Evolutionary conservation across 2,113 vertebrate species (phyloP).

Genomic region (Cochlearius cochlearius): DNA sequence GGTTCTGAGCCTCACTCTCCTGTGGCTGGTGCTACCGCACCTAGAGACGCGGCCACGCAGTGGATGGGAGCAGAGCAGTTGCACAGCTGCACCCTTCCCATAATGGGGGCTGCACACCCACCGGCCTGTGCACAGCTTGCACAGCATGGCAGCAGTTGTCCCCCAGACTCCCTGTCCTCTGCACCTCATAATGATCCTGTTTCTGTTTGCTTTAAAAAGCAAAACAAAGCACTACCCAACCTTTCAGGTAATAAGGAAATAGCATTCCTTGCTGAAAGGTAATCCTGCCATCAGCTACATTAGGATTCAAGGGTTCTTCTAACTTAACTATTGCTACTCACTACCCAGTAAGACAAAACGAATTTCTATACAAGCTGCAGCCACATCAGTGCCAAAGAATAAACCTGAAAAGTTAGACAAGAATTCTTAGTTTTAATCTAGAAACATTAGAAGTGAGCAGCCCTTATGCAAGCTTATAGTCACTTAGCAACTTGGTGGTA

Average conservation of each 20-base stretch:
- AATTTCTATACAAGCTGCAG: neutral
- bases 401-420: neutral
- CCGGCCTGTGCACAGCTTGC: neutral
- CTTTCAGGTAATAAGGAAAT: neutral
- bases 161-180: neutral
- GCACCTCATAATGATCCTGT: neutral
- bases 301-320: neutral
- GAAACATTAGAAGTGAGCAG: neutral
- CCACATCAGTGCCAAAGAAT: neutral
- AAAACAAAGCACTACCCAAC: neutral
- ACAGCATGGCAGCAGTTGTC: neutral
- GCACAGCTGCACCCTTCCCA: neutral
- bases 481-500: neutral
- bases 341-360: neutral
- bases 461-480: neutral
- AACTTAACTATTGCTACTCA: neutral
- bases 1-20: neutral
- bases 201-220: neutral
- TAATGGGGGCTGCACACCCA: rapidly evolving
- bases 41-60: neutral
- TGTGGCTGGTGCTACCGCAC: neutral
- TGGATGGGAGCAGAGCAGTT: neutral
- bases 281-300: neutral
- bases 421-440: neutral
- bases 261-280: neutral